Evolutionary conservation across 1,140 invertebrate species (phyloP).

Genomic region (Melipona quadrifasciata): DNA sequence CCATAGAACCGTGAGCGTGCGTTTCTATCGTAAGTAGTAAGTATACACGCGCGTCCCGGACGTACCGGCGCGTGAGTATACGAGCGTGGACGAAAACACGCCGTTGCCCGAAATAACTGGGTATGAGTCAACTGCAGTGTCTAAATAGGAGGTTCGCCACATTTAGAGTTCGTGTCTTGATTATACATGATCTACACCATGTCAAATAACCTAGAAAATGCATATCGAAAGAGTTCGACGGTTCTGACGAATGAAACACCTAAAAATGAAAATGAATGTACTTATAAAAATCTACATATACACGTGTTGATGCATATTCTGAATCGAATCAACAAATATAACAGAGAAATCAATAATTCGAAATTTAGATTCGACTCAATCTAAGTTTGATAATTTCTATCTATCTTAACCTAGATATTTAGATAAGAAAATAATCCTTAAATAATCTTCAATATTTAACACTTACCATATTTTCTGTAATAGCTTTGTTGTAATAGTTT

Average conservation of each 20-base stretch:
- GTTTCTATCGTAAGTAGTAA: constrained; percentile 16
- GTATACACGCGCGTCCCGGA: constrained; percentile 21
- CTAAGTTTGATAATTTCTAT: too few relatives aligned
- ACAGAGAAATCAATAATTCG: too few relatives aligned
- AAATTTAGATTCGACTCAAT: too few relatives aligned
- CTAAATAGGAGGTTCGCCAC: constrained; percentile 73
- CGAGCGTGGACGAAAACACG: constrained; percentile 69
- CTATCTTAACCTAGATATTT: too few relatives aligned
- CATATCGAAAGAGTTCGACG: constrained; percentile 47
- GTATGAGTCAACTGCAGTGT: constrained; percentile 72
- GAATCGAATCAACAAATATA: too few relatives aligned
- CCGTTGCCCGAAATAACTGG: constrained; percentile 68
- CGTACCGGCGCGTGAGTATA: constrained; percentile 47
- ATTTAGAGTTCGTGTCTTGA: constrained; percentile 73
- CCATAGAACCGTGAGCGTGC: constrained; percentile 25
- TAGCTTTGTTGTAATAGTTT: too few relatives aligned
- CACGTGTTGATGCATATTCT: too few relatives aligned
- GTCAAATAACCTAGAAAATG: constrained; percentile 68
- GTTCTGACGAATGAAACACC: background rate
- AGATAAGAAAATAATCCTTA: too few relatives aligned
- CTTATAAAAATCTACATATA: background rate
- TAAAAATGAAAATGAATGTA: background rate
- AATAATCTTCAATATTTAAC: too few relatives aligned
- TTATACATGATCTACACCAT: constrained; percentile 63
- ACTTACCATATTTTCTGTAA: too few relatives aligned